phyloP scores from a whole-genome alignment of 2,797 vertebrate species.

The Bufotes viridis region DNA sequence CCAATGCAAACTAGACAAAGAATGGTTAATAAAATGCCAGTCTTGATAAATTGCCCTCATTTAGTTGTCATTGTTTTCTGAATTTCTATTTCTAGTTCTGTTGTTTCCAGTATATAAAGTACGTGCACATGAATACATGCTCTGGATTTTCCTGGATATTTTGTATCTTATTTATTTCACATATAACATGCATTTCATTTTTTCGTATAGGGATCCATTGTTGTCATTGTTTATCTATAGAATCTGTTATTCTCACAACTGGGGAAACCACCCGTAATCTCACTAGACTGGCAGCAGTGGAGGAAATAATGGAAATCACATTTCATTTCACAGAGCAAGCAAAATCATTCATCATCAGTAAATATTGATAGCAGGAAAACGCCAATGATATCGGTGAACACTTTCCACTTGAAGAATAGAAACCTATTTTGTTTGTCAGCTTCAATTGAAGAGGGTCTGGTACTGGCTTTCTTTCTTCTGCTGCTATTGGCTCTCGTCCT shows the following conservation, averaged over 20 bases:
- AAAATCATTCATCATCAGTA: neutral
- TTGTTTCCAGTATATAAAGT: neutral
- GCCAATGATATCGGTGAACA: neutral
- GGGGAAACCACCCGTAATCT: neutral
- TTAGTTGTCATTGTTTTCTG: too few relatives aligned
- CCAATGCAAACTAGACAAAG: too few relatives aligned
- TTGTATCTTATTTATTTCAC: neutral
- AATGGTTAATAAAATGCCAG: neutral
- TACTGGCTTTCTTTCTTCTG: neutral
- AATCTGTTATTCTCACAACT: neutral
- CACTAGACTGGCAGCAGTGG: neutral
- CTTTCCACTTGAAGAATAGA: neutral
- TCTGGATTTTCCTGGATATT: neutral
- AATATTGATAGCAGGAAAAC: neutral
- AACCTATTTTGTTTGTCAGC: neutral
- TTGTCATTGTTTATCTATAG: neutral
- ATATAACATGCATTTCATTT: neutral
- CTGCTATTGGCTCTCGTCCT: neutral
- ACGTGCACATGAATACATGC: neutral
- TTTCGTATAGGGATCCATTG: neutral
- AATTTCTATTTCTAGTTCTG: too few relatives aligned
- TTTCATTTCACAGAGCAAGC: neutral
- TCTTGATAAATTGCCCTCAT: too few relatives aligned
- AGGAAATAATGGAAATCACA: neutral
- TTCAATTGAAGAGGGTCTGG: neutral